Base-by-base conservation (phyloP, 2,113 vertebrate genomes). In the Corvus cornix region DNA sequence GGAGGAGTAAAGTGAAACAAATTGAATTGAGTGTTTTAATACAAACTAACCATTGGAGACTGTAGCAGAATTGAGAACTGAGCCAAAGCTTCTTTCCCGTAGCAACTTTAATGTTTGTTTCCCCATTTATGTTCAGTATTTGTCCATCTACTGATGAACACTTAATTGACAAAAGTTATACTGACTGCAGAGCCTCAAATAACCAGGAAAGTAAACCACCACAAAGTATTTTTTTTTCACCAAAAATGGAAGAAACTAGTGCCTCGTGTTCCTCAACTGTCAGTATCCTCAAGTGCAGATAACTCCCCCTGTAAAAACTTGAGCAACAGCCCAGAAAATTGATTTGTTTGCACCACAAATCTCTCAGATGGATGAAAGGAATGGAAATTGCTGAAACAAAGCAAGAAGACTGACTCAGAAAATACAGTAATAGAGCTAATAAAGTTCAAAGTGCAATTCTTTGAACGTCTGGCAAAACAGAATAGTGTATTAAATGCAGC, bases 311-410 rank as follows among this genome's bases (percentile, higher is more conserved):
- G 21, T 62, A 62, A 83, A 91, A 87, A 79, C 46, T 19, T 90
- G 66, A 95, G 53, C 41, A 91, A 53, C 12, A 76, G 62, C 49
- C 44, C 53, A 91, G 84, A 79, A 94, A 96, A 95, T 79, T 68
- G 48, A 72, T 91, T 94, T 89, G 28, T 82, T 95, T 91, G 77
- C 31, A 76, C 74, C 70, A 76, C 81, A 93, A 75, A 84, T 66
- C 73, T 91, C 60, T 76, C 44, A 84, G 52, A 84, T 59, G 79
- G 56, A 49, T 51, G 46, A 91, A 89, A 91, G 8, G 11, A 77
- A 78, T 75, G 16, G 41, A 84, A 95, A 74, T 56, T 46, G 23
- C 26, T 90, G 76, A 94, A 94, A 95, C 66, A 96, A 93, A 95
- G 26, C 22, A 79, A 77, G 64, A 74, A 59, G 24, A 48, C 48